Percentiles rank a stretch among this genome's conserved stretches.
Evolutionary conservation across 2,888 invertebrate genomes (phyloP).

Genomic region (Cepaea hortensis): DNA sequence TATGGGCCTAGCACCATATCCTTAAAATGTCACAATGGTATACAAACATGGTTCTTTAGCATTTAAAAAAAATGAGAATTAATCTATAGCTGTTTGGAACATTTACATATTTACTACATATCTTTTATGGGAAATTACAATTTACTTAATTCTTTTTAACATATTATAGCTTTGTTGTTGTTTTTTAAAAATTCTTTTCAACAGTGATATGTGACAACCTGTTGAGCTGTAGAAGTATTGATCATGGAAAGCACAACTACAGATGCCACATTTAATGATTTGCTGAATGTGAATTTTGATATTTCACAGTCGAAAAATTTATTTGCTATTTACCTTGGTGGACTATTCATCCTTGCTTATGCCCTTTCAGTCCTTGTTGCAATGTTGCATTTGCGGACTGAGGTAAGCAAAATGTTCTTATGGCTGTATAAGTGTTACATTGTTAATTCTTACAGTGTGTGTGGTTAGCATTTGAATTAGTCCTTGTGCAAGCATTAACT

Average conservation of each 20-base stretch:
- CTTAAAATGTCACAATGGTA: too few species aligned
- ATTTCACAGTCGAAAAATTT: constrained; percentile 3
- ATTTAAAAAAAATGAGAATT: too few species aligned
- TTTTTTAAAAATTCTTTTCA: too few species aligned
- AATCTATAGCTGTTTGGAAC: too few species aligned
- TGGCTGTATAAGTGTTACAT: not conserved
- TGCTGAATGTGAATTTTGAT: constrained; percentile 6
- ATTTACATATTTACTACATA: too few species aligned
- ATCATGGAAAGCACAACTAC: not conserved
- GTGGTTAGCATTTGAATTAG: not conserved
- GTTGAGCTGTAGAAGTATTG: not conserved
- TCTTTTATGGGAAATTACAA: too few species aligned
- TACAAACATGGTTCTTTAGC: too few species aligned
- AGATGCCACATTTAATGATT: not conserved
- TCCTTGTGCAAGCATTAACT: not conserved
- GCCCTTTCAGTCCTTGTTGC: constrained; percentile 37
- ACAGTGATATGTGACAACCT: not conserved
- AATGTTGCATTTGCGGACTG: constrained; percentile 30
- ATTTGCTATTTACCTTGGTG: constrained; percentile 40
- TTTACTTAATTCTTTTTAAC: too few species aligned
- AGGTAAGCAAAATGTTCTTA: constrained; percentile 17
- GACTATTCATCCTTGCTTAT: constrained; percentile 36
- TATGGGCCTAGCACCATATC: too few species aligned
- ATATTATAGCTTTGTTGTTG: too few species aligned
- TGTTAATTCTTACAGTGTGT: too few species aligned